Evolutionary conservation across 2,113 vertebrate genomes (phyloP).

Genomic region (Grantiella picta): DNA sequence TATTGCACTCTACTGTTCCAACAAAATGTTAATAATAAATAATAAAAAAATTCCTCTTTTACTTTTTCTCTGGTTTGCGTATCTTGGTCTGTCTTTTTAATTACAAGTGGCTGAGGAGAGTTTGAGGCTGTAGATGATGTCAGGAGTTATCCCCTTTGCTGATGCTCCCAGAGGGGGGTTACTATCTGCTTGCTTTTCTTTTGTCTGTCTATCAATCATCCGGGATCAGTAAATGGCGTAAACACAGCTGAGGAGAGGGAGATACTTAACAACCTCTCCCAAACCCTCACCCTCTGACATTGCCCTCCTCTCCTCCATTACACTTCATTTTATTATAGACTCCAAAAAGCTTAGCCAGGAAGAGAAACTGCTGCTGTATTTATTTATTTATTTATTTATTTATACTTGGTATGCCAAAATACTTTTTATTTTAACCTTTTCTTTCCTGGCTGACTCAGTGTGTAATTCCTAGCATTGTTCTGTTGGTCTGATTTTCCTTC

Average conservation of each 20-base stretch:
- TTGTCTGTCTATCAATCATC: conserved; percentile 47
- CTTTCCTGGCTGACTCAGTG: background rate
- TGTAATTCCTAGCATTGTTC: background rate
- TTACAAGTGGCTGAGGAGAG: conserved; percentile 24
- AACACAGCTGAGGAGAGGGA: conserved; percentile 36
- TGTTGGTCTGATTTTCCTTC: background rate
- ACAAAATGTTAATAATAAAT: conserved; percentile 78
- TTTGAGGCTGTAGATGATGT: background rate
- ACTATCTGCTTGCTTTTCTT: conserved; percentile 32
- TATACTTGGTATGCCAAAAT: conserved; percentile 11
- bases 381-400: background rate
- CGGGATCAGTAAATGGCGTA: conserved; percentile 37
- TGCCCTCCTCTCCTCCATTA: conserved; percentile 37
- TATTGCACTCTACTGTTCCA: conserved; percentile 72
- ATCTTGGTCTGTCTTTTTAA: conserved; percentile 58
- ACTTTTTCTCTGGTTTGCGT: conserved; percentile 48
- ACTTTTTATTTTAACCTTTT: conserved; percentile 24
- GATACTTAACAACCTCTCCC: conserved; percentile 55
- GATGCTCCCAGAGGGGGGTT: conserved; percentile 49
- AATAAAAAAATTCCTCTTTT: conserved; percentile 57
- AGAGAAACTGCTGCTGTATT: conserved; percentile 18
- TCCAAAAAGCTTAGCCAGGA: conserved; percentile 18
- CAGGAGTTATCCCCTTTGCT: conserved; percentile 36
- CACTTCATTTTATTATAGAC: conserved; percentile 58
- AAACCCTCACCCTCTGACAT: conserved; percentile 37